phyloP scores from a whole-genome alignment of 2,797 vertebrate genomes.

The Sebastes taczanowskii region DNA sequence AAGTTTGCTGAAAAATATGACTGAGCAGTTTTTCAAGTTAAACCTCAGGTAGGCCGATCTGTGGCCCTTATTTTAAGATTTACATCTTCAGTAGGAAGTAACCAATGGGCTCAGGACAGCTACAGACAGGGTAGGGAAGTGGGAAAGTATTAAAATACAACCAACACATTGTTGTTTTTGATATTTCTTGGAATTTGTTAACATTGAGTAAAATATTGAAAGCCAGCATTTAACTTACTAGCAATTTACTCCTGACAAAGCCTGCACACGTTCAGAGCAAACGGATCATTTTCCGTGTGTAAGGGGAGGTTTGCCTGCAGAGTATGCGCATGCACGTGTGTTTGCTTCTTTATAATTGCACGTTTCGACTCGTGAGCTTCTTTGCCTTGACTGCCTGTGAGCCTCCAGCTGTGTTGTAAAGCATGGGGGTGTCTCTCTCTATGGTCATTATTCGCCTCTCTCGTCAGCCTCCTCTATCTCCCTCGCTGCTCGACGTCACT shows the following conservation, averaged over 20 bases:
- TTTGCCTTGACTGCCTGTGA: slow-evolving; percentile 14
- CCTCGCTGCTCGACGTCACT: slow-evolving; percentile 54
- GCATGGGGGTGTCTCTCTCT: slow-evolving; percentile 53
- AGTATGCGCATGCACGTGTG: neutral
- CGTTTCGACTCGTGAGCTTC: slow-evolving; percentile 49
- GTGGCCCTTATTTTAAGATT: neutral
- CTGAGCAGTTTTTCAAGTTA: neutral
- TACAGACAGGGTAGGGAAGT: neutral
- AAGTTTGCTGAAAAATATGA: neutral
- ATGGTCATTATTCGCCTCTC: slow-evolving; percentile 61
- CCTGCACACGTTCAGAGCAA: neutral
- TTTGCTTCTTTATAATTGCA: slow-evolving; percentile 44
- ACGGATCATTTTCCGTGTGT: neutral
- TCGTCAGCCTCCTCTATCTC: slow-evolving; percentile 43
- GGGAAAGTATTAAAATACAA: neutral
- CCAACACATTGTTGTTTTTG: neutral
- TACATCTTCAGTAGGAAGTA: neutral
- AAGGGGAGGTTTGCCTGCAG: neutral
- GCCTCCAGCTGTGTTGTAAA: slow-evolving; percentile 64
- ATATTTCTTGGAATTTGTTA: neutral
- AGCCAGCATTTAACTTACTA: neutral
- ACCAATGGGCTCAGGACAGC: neutral
- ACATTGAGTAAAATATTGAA: neutral
- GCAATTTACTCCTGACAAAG: neutral
- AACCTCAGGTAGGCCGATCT: neutral